A percentile compares a stretch with the other conserved stretches of the same genome.
Conservation (phyloP, 2,113 vertebrate species). For the Cyprinodon variegatus region DNA sequence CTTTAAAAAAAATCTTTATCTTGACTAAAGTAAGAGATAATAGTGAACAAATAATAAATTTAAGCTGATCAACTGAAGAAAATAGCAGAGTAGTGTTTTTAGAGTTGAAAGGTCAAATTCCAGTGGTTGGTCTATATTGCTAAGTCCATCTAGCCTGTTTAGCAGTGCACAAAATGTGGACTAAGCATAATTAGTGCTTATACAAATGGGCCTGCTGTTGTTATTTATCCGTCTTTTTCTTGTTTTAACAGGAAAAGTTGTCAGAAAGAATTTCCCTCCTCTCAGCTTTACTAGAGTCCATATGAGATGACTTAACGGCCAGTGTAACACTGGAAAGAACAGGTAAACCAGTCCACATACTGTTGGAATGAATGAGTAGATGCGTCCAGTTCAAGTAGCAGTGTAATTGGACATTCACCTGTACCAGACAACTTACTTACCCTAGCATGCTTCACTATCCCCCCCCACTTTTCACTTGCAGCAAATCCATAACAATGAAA, state of each 20-base stretch:
- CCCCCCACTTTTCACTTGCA: constrained; percentile 90
- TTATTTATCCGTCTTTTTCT: constrained; percentile 84
- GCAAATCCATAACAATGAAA: constrained; percentile 99
- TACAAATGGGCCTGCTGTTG: constrained; percentile 76
- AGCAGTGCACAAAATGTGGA: constrained; percentile 16
- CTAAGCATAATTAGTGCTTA: constrained; percentile 45
- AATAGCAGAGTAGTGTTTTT: not conserved
- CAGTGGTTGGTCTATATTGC: not conserved
- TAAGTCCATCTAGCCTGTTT: constrained; percentile 27
- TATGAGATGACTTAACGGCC: constrained; percentile 81
- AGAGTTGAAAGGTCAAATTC: not conserved
- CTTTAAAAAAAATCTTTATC: not conserved
- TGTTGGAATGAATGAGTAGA: constrained; percentile 85
- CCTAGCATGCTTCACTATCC: constrained; percentile 93
- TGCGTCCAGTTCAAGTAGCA: constrained; percentile 92
- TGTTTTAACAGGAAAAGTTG: constrained; percentile 87
- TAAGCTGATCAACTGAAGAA: not conserved
- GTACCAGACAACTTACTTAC: constrained; percentile 98
- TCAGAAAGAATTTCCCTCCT: constrained; percentile 85
- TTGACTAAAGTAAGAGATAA: not conserved
- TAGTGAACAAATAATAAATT: not conserved
- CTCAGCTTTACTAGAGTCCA: constrained; percentile 81
- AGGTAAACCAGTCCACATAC: constrained; percentile 83
- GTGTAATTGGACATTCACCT: constrained; percentile 99
- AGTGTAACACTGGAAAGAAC: constrained; percentile 80